Evolutionary conservation across 2,113 vertebrate genomes (phyloP).

Genomic region (Martes martes): DNA sequence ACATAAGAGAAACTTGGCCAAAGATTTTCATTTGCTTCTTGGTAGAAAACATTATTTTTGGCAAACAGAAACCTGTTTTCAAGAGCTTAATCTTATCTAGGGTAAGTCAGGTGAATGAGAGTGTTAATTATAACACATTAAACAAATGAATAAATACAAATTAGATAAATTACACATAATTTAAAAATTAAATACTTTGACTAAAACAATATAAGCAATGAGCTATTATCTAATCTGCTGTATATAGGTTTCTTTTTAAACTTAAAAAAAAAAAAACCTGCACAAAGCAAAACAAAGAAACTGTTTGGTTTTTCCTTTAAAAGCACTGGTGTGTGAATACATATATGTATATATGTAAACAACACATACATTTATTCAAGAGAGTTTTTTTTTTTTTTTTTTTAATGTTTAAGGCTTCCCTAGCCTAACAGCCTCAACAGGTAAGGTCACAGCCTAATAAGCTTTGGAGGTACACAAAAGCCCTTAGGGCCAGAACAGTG

Average conservation of each 20-base stretch:
- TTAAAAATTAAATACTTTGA: conserved; percentile 66
- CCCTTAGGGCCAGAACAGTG: conserved; percentile 22
- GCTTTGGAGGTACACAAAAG: conserved; percentile 47
- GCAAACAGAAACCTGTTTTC: conserved; percentile 49
- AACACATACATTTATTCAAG: conserved; percentile 34
- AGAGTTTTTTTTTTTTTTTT: not conserved
- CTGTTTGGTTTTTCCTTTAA: conserved; percentile 53
- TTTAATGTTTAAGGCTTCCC: conserved; percentile 52
- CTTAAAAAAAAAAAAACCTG: not conserved
- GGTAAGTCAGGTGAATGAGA: conserved; percentile 32
- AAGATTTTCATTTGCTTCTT: conserved; percentile 51
- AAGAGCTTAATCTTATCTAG: conserved; percentile 57
- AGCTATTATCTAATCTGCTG: conserved; percentile 25
- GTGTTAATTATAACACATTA: conserved; percentile 22
- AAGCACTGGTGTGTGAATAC: conserved; percentile 55
- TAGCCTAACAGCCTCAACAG: conserved; percentile 55
- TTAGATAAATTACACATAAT: conserved; percentile 66
- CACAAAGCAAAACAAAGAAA: conserved; percentile 29
- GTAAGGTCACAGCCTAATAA: conserved; percentile 52
- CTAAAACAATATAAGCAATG: conserved; percentile 56
- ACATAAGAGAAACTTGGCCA: not conserved
- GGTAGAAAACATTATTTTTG: conserved; percentile 52
- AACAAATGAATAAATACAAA: conserved; percentile 68
- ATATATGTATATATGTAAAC: conserved; percentile 47
- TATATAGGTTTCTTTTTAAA: not conserved